These are phyloP conservation scores for Diplodus puntazzo DNA, from an alignment of 2,797 vertebrate genomes.

Conservation along the genomic window DNA sequence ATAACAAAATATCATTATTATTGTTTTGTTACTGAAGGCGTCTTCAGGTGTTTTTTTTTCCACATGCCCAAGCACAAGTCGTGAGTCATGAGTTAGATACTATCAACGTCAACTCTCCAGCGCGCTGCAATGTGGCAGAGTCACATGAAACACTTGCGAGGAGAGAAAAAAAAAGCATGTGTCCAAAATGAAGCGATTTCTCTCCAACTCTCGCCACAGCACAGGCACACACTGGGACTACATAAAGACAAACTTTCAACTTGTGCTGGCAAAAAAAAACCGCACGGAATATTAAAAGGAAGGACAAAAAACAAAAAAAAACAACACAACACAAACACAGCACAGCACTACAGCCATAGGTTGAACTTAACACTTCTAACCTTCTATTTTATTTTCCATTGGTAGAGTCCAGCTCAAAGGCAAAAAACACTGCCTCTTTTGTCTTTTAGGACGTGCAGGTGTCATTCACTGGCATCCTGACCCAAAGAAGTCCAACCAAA, in stretches of 20 bases:
- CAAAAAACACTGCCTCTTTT: constrained; percentile 75
- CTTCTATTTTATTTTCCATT: constrained; percentile 91
- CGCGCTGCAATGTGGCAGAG: constrained; percentile 72
- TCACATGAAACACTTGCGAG: constrained; percentile 61
- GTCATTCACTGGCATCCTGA: constrained; percentile 87
- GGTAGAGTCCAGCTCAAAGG: constrained; percentile 81
- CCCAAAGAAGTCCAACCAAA: constrained; percentile 78
- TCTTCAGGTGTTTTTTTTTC: constrained; percentile 32
- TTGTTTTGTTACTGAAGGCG: background rate
- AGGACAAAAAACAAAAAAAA: constrained; percentile 39
- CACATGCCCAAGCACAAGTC: constrained; percentile 47
- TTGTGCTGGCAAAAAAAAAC: constrained; percentile 55
- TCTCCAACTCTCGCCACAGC: constrained; percentile 45
- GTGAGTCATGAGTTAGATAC: constrained; percentile 73
- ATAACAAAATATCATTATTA: no score
- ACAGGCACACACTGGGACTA: constrained; percentile 11
- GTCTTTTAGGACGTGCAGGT: constrained; percentile 84
- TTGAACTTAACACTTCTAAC: constrained; percentile 82
- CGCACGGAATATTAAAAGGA: constrained; percentile 27
- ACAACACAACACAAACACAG: constrained; percentile 58
- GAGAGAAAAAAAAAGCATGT: constrained; percentile 53
- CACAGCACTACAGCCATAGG: constrained; percentile 69
- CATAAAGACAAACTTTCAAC: constrained; percentile 60
- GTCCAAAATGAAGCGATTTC: constrained; percentile 20
- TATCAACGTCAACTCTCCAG: constrained; percentile 61